A percentile compares a stretch with the other conserved stretches of the same genome.
These are phyloP conservation scores for Lichenostomus cassidix DNA, from an alignment of 2,113 vertebrate genomes.

Conservation along the genomic window DNA sequence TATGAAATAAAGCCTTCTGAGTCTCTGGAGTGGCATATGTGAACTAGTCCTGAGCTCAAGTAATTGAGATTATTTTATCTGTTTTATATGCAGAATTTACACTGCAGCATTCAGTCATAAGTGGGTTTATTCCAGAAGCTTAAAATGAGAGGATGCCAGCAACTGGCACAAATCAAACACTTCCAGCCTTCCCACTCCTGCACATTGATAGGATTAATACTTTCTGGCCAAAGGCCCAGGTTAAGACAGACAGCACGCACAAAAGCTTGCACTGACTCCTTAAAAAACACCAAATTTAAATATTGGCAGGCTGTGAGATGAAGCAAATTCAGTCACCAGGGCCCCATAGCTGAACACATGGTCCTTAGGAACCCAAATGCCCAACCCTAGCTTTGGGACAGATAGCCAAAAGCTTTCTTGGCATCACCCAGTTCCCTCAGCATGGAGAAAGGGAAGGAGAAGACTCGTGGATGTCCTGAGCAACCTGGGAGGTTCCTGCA, in stretches of 20 bases:
- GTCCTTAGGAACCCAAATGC: background rate
- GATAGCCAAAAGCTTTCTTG: background rate
- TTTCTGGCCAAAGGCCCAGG: conserved; percentile 14
- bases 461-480: fast-evolving
- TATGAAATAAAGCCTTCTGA: conserved; percentile 19
- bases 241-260: background rate
- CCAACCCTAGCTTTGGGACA: background rate
- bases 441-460: background rate
- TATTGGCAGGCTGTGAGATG: background rate
- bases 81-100: conserved; percentile 31
- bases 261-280: background rate
- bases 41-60: background rate
- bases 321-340: background rate
- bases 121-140: conserved; percentile 38
- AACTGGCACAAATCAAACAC: conserved; percentile 22
- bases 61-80: conserved; percentile 21
- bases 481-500: background rate
- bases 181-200: background rate
- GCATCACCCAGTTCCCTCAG: background rate
- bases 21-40: background rate
- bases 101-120: background rate
- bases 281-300: background rate
- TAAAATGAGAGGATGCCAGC: conserved; percentile 25
- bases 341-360: background rate
- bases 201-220: conserved; percentile 1